Base-by-base conservation (phyloP, 1,140 invertebrate genomes). In the Lordiphosa clarofinis region DNA sequence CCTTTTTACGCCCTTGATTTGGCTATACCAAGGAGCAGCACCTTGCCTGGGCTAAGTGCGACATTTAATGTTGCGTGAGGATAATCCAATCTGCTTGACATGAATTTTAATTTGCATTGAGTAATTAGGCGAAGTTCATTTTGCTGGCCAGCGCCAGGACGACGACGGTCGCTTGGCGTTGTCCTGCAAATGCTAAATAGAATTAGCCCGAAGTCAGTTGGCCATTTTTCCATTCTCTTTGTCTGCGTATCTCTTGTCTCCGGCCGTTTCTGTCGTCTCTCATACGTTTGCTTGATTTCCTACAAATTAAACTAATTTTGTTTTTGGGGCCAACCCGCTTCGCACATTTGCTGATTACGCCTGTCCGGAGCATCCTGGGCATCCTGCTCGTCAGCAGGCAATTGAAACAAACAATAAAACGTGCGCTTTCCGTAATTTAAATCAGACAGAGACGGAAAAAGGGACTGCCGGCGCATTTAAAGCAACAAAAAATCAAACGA, bases 51-150 rank as follows among this genome's bases (percentile, higher is more conserved):
- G 47, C 53, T 81, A 81, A 81, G 79, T 81, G 76, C 76, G 76
- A 84, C 76, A 81, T 81, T 82, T 84, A 82, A 82, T 82, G 78
- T 82, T 82, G 78, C 78, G 78, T 82, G 78, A 82, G 78, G 78
- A 82, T 82, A 82, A 82, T 82, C 78, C 78, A 82, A 82, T 82
- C 78, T 84, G 78, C 78, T 82, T 82, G 78, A 82, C 78, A 82
- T 82, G 78, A 82, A 82, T 82, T 82, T 82, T 82, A 82, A 82
- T 82, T 82, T 82, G 78, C 78, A 82, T 82, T 82, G 78, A 82
- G 78, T 82, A 82, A 82, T 82, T 82, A 82, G 78, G 73, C 73
- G 57, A 63, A 84, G 76, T 84, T 84, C 76, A 84, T 84, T 84
- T 81, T 54, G 67, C 53, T 71, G 71, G 61, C 73, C 72, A 62